Evolutionary conservation across 2,888 invertebrate species (phyloP).

Genomic region (Cephus pulcher): DNA sequence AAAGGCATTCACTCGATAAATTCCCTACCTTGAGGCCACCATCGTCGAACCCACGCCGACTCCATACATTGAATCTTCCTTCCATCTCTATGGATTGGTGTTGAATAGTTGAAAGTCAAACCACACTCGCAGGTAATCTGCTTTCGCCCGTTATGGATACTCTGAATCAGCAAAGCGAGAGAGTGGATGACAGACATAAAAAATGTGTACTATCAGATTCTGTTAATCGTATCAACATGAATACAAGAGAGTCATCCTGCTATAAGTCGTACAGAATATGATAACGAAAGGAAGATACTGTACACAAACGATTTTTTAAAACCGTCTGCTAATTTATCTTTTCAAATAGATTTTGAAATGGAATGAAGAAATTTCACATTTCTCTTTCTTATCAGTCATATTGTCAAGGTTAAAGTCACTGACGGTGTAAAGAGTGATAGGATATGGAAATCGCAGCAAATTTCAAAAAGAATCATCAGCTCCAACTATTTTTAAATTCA

Average conservation of each 20-base stretch:
- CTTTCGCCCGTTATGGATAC: neutral
- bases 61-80: conserved; percentile 1
- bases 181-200: neutral
- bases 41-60: conserved; percentile 17
- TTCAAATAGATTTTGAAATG: neutral
- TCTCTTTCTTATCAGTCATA: neutral
- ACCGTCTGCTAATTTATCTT: neutral
- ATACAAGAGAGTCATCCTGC: neutral
- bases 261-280: neutral
- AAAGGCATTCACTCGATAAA: conserved; percentile 56
- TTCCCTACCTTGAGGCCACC: conserved; percentile 55
- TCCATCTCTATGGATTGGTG: neutral
- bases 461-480: neutral
- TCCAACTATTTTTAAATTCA: neutral
- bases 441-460: neutral
- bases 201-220: neutral
- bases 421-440: neutral
- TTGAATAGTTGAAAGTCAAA: neutral
- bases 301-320: neutral
- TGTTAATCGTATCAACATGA: neutral
- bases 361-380: neutral
- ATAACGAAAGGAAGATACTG: neutral
- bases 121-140: neutral
- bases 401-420: neutral
- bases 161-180: neutral